phyloP scores from a whole-genome alignment of 2,797 vertebrate species.

The Eutrigla gurnardus region DNA sequence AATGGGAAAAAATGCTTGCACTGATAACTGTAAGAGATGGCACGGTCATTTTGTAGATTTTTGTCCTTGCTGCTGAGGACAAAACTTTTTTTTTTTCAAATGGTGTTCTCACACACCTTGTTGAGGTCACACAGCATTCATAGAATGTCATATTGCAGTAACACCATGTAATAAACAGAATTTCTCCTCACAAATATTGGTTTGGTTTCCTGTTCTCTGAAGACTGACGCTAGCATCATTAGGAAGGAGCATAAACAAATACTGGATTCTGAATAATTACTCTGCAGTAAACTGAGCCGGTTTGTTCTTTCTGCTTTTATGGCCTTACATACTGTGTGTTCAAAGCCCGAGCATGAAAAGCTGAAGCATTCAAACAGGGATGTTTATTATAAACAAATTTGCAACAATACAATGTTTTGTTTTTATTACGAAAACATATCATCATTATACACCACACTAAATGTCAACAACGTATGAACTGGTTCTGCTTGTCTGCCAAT shows the following conservation, averaged over 20 bases:
- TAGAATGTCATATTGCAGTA: slow-evolving; percentile 35
- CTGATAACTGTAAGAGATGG: neutral
- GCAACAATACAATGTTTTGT: slow-evolving; percentile 66
- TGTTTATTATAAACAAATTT: slow-evolving; percentile 64
- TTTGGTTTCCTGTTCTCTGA: slow-evolving; percentile 56
- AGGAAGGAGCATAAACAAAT: slow-evolving; percentile 59
- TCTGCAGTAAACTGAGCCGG: slow-evolving; percentile 36
- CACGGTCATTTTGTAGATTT: neutral
- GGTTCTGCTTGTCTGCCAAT: slow-evolving; percentile 64
- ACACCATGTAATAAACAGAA: slow-evolving; percentile 49
- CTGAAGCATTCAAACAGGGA: slow-evolving; percentile 40
- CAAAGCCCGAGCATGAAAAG: slow-evolving; percentile 27
- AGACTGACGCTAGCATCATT: slow-evolving; percentile 60
- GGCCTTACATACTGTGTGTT: slow-evolving; percentile 13
- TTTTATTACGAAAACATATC: slow-evolving; percentile 75
- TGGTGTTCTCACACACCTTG: slow-evolving; percentile 20
- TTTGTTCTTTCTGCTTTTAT: slow-evolving; percentile 41
- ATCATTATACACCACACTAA: slow-evolving; percentile 64
- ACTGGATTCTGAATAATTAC: slow-evolving; percentile 56
- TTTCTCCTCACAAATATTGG: slow-evolving; percentile 60
- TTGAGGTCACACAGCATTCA: slow-evolving; percentile 28
- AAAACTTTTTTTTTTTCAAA: neutral
- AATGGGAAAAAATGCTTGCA: neutral
- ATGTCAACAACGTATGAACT: slow-evolving; percentile 74
- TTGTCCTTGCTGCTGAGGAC: slow-evolving; percentile 11